Percentiles rank a stretch among this genome's conserved stretches.
phyloP scores from a whole-genome alignment of 2,113 vertebrate species.

The Toxotes jaculatrix region DNA sequence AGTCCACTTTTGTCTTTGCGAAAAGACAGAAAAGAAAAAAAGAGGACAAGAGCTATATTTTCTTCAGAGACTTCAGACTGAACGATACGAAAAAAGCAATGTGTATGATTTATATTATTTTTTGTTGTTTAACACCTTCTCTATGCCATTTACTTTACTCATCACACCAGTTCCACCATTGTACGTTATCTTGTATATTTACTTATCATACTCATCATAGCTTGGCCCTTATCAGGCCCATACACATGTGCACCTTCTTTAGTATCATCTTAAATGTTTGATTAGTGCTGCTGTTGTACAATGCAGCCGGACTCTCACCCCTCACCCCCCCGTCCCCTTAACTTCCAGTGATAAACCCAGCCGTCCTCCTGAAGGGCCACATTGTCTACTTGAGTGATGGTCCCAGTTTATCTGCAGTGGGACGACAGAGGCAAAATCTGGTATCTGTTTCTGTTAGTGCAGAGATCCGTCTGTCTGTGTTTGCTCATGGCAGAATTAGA shows the following conservation, averaged over 20 bases:
- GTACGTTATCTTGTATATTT: not conserved
- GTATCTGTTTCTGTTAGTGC: slow-evolving; percentile 3
- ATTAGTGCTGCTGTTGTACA: slow-evolving; percentile 29
- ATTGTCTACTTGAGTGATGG: slow-evolving; percentile 49
- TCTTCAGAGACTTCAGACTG: slow-evolving; percentile 5
- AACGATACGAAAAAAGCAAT: not conserved
- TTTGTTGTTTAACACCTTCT: not conserved
- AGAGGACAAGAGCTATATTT: slow-evolving; percentile 15
- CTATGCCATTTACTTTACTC: not conserved
- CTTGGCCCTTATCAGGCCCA: slow-evolving; percentile 26
- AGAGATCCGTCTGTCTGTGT: slow-evolving; percentile 19
- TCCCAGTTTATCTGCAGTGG: slow-evolving; percentile 40
- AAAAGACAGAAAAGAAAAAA: not conserved
- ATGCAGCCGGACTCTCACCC: slow-evolving; percentile 1
- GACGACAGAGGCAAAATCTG: slow-evolving; percentile 16
- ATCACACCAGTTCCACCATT: not conserved
- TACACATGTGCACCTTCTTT: slow-evolving; percentile 32
- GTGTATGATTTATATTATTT: not conserved
- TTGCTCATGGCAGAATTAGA: slow-evolving; percentile 21
- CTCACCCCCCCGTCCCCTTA: slow-evolving; percentile 27
- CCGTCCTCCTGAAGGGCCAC: slow-evolving; percentile 23
- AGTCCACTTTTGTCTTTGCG: not conserved
- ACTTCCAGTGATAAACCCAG: slow-evolving; percentile 54
- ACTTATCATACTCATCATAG: not conserved
- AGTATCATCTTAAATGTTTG: slow-evolving; percentile 12